Conservation (phyloP, 2,888 invertebrate genomes). For the Sinotaia quadrata region DNA sequence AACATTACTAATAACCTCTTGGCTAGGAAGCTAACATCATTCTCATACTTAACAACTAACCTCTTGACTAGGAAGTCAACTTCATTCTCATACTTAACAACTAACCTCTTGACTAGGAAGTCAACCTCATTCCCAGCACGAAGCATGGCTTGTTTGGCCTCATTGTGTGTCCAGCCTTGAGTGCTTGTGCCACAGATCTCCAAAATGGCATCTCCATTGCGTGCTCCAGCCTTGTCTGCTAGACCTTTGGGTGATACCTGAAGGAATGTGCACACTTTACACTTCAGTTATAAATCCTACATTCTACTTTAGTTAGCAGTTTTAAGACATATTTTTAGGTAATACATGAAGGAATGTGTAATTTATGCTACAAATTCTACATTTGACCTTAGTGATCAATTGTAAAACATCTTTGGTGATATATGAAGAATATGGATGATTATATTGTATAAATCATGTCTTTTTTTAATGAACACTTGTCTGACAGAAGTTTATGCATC, state of each 20-base stretch:
- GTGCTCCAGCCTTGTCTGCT: constrained; percentile 61
- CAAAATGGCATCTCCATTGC: constrained; percentile 66
- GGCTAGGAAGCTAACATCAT: not conserved
- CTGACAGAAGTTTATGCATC: too few relatives aligned
- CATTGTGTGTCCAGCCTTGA: constrained; percentile 57
- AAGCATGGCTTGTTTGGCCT: constrained; percentile 68
- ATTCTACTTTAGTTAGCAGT: not conserved
- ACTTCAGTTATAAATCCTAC: not conserved
- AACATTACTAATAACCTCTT: not conserved
- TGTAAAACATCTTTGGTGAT: too few relatives aligned
- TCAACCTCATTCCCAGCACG: constrained; percentile 70
- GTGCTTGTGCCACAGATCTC: constrained; percentile 56
- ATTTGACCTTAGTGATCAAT: too few relatives aligned
- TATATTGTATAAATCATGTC: too few relatives aligned
- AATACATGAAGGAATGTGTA: too few relatives aligned
- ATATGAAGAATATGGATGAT: too few relatives aligned
- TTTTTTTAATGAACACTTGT: too few relatives aligned
- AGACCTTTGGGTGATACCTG: constrained; percentile 66
- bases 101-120: constrained; percentile 63
- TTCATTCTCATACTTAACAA: not conserved
- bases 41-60: not conserved
- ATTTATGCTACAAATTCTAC: too few relatives aligned
- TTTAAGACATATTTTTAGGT: too few relatives aligned
- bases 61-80: too few relatives aligned
- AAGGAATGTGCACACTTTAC: not conserved